These are phyloP conservation scores for Eurosta solidaginis DNA, from an alignment of 1,140 invertebrate species.

Conservation along the genomic window DNA sequence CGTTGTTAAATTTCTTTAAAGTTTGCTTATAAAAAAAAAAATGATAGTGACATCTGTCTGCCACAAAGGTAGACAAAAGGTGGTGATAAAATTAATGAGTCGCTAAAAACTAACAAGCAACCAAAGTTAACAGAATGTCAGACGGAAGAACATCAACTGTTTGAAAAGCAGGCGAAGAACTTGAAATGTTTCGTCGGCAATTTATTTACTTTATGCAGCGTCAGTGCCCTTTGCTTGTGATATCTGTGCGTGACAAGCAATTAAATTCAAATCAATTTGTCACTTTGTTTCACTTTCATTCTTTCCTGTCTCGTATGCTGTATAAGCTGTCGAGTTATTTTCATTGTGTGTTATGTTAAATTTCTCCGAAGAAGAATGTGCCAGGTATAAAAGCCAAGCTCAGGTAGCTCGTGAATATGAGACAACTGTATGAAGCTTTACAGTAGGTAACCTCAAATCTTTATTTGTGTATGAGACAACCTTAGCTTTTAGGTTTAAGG, in stretches of 20 bases:
- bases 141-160: not conserved
- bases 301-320: no score
- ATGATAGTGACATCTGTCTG: not conserved
- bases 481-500: no score
- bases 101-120: not conserved
- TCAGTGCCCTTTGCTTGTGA: not conserved
- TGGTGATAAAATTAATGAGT: not conserved
- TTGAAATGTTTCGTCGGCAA: not conserved
- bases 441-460: no score
- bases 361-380: no score
- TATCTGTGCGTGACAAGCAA: not conserved
- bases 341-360: no score
- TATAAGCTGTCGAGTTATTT: no score
- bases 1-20: not conserved
- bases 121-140: no score
- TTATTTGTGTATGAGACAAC: no score
- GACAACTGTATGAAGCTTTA: no score
- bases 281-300: not conserved
- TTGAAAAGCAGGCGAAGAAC: not conserved
- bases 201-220: not conserved
- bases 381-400: no score
- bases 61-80: not conserved
- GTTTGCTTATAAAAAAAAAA: constrained; percentile 3
- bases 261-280: not conserved
- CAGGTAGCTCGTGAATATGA: no score